Conservation (phyloP, 2,797 vertebrate species). For the Corythornis leucogaster region DNA sequence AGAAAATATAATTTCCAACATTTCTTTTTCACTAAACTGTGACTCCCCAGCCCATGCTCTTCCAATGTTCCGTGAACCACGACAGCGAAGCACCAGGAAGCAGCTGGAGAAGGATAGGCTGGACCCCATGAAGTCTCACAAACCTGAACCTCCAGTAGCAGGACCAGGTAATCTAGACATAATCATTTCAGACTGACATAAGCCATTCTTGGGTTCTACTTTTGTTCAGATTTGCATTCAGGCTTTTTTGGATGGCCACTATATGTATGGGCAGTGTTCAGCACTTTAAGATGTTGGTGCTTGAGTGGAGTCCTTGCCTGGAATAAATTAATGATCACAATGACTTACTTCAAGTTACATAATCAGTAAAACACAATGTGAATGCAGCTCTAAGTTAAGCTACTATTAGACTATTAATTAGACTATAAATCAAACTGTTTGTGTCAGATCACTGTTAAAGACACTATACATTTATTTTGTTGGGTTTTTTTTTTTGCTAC, state of each 20-base stretch:
- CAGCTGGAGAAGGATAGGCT: constrained; percentile 97
- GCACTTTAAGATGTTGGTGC: not conserved
- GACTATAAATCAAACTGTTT: not conserved
- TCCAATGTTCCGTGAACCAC: constrained; percentile 97
- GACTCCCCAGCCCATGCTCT: constrained; percentile 89
- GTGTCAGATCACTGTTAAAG: not conserved
- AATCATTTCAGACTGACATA: not conserved
- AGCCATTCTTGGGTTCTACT: not conserved
- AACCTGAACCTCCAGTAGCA: constrained; percentile 95
- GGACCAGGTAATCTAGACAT: constrained; percentile 89
- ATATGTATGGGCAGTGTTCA: not conserved
- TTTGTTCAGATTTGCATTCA: not conserved
- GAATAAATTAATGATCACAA: not conserved
- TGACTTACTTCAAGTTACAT: not conserved
- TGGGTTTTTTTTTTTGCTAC: not conserved
- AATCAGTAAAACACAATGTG: not conserved
- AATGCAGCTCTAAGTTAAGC: not conserved
- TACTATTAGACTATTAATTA: not conserved
- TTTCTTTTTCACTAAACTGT: constrained; percentile 2
- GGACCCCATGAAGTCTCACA: constrained; percentile 95
- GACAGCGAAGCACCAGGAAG: constrained; percentile 94
- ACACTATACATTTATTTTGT: not conserved
- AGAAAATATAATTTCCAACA: not conserved
- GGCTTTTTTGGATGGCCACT: not conserved
- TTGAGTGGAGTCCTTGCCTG: not conserved